These are phyloP conservation scores for Pachypsylla venusta DNA, from an alignment of 1,140 invertebrate genomes.

Conservation along the genomic window DNA sequence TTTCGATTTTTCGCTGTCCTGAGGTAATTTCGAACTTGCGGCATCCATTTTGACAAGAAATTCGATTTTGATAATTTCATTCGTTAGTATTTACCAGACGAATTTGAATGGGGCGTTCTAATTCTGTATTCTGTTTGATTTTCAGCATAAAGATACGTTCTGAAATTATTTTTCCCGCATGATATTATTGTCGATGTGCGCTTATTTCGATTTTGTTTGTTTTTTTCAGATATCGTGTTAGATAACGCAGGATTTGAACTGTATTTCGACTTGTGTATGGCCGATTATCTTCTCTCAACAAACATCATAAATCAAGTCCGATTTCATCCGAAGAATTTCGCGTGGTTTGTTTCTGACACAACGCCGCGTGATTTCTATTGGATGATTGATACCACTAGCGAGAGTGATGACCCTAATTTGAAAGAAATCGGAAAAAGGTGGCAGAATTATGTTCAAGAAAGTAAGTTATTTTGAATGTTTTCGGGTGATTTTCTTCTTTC, in stretches of 20 bases:
- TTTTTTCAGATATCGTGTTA: constrained; percentile 54
- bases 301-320: constrained; percentile 52
- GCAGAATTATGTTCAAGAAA: constrained; percentile 21
- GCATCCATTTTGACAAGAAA: too few species aligned
- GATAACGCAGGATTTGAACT: constrained; percentile 94
- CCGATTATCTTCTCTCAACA: constrained; percentile 54
- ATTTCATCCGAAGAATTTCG: constrained; percentile 78
- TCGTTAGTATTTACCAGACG: too few species aligned
- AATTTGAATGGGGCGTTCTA: too few species aligned
- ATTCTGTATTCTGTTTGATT: too few species aligned
- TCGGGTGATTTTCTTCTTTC: too few species aligned
- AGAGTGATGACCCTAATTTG: constrained; percentile 30
- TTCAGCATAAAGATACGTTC: too few species aligned
- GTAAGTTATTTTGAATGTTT: too few species aligned
- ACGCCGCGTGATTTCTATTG: constrained; percentile 60
- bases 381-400: constrained; percentile 37
- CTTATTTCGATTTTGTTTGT: not conserved
- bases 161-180: too few species aligned
- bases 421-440: constrained; percentile 38
- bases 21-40: too few species aligned
- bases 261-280: constrained; percentile 76
- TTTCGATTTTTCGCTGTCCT: too few species aligned
- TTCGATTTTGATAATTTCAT: too few species aligned
- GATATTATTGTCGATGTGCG: too few species aligned
- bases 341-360: constrained; percentile 95